Evolutionary conservation across 2,888 invertebrate species (phyloP), one percentile per base, ranked within the genome.

Genomic region (Acanthosepion esculentum): DNA sequence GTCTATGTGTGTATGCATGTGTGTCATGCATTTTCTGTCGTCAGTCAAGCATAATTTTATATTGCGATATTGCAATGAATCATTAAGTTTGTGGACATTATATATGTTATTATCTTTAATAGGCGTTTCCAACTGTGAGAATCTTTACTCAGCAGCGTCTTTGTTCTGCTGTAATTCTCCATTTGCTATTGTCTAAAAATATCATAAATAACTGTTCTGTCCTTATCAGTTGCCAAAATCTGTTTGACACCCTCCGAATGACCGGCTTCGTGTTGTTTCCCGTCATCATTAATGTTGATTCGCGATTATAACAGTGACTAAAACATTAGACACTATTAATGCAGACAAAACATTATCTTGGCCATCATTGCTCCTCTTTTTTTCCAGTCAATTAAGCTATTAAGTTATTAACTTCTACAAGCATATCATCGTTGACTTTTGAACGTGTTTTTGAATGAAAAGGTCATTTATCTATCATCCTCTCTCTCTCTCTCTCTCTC

Each of bases 321-420:
- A 78, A 78, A 15, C 78, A 15, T 78, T 15, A n/a, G 78, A n/a
- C n/a, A 5, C 78, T 78, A 78, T 78, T 78, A 78, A 78, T 78
- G 33, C 10, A 33, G 78, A 78, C 78, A 78, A n/a, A n/a, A 78
- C 18, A 78, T 78, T 78, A 78, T 78, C 78, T 78, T 78, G n/a
- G 33, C 15, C n/a, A 78, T 78, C 78, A 15, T n/a, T n/a, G 12
- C 12, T 3, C 78, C n/a, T 78, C 78, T 12, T 33, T 78, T 78
- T n/a, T 78, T 78, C 15, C 78, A n/a, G n/a, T 78, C 78, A 78
- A 78, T 78, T 78, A 78, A 78, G 78, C n/a, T 78, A 78, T 78
- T 33, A 78, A 78, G 78, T 78, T 78, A 78, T 78, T 12, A 78
- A 78, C 33, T 78, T 15, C 78, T 78, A 78, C 78, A n/a, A 15